Conservation (phyloP, 2,888 invertebrate genomes). For the Sturmia bella region DNA sequence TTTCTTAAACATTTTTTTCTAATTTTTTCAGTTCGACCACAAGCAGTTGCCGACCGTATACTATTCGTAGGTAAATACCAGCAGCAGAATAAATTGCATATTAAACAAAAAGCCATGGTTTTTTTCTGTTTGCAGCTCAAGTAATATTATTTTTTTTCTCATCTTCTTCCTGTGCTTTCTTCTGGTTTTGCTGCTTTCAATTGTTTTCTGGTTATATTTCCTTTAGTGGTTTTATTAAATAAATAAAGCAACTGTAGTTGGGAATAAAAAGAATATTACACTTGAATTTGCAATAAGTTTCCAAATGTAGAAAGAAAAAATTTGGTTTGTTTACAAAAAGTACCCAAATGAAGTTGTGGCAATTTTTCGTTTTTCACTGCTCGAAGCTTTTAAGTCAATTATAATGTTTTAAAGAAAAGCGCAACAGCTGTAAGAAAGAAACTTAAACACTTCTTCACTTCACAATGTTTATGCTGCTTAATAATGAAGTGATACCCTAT, state of each 20-base stretch:
- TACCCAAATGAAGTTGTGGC: constrained; percentile 17
- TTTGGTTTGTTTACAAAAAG: constrained; percentile 30
- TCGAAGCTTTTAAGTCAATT: constrained; percentile 66
- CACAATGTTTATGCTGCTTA: background rate
- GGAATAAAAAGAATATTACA: background rate
- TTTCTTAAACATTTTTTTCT: background rate
- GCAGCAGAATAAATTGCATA: background rate
- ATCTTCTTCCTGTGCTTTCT: background rate
- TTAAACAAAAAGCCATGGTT: background rate
- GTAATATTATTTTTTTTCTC: constrained; percentile 39
- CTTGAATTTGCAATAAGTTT: constrained; percentile 15
- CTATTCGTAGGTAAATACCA: constrained; percentile 47
- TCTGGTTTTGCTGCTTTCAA: constrained; percentile 25
- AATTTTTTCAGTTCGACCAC: constrained; percentile 16
- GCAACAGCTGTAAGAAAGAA: constrained; percentile 65
- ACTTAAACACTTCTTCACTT: constrained; percentile 59
- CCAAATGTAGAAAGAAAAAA: constrained; percentile 7
- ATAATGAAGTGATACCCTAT: background rate
- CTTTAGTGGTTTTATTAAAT: constrained; percentile 62
- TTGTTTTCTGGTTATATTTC: constrained; percentile 53
- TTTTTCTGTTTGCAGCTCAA: constrained; percentile 42
- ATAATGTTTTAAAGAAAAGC: constrained; percentile 62
- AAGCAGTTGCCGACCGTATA: constrained; percentile 38
- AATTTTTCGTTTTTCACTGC: constrained; percentile 37
- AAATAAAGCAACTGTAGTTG: constrained; percentile 42